Conservation (phyloP, 1,140 invertebrate genomes). For the Aphidius gifuensis region DNA sequence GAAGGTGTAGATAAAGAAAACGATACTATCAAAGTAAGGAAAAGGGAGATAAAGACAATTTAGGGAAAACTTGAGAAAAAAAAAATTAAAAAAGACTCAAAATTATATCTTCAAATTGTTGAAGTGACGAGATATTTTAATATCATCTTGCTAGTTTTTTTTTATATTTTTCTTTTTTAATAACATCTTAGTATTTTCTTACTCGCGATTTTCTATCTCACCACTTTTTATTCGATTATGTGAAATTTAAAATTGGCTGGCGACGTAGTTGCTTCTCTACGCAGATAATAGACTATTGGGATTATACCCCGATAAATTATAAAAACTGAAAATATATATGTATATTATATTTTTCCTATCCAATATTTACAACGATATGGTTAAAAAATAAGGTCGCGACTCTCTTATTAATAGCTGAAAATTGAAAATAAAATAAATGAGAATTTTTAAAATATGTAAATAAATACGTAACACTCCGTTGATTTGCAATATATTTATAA, state of each 20-base stretch:
- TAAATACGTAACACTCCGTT: too few relatives aligned
- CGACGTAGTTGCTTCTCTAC: neutral
- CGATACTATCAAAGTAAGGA: too few relatives aligned
- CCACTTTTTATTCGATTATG: too few relatives aligned
- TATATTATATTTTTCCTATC: neutral
- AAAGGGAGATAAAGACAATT: too few relatives aligned
- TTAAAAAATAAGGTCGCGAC: neutral
- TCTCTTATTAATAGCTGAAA: too few relatives aligned
- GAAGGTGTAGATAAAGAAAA: too few relatives aligned
- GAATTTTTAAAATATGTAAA: too few relatives aligned
- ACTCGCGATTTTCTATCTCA: neutral
- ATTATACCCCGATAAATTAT: conserved; percentile 15
- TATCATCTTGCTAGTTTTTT: conserved; percentile 18
- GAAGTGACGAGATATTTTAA: conserved; percentile 24
- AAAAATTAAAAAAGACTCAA: neutral
- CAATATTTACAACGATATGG: neutral
- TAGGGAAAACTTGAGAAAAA: neutral
- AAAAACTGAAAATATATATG: conserved; percentile 2
- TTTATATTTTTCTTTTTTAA: conserved; percentile 20
- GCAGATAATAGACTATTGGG: conserved; percentile 16
- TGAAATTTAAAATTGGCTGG: conserved; percentile 22
- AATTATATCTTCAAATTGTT: conserved; percentile 13
- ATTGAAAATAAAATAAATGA: too few relatives aligned
- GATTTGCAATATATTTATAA: too few relatives aligned
- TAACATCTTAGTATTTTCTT: conserved; percentile 3